Evolutionary conservation across 2,888 invertebrate species (phyloP).

Genomic region (Nephrotoma flavescens): DNA sequence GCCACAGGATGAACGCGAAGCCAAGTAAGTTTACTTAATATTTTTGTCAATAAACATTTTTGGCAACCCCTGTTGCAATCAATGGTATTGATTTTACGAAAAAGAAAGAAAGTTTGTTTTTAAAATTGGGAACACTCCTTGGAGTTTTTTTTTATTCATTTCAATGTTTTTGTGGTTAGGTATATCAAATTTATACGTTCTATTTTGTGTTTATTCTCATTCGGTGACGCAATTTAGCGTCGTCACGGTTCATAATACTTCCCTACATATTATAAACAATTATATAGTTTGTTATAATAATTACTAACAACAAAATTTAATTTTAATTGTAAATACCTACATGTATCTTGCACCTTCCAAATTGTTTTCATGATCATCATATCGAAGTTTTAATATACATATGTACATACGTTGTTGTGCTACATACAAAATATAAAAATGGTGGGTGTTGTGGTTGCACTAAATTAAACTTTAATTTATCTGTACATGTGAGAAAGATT

Average conservation of each 20-base stretch:
- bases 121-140: neutral
- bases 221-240: neutral
- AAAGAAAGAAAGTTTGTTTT: neutral
- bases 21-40: conserved; percentile 37
- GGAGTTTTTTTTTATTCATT: neutral
- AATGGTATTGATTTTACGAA: neutral
- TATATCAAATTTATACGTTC: neutral
- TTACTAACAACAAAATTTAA: neutral
- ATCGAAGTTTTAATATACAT: no score
- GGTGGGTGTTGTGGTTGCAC: neutral
- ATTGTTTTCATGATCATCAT: no score
- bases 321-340: neutral
- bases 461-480: neutral
- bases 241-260: neutral
- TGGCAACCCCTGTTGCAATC: neutral
- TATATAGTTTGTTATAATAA: neutral
- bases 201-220: neutral
- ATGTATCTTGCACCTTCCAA: neutral
- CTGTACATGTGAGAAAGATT: neutral
- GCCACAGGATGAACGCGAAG: conserved; percentile 50
- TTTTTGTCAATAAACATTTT: neutral
- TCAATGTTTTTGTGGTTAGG: neutral
- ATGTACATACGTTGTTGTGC: no score
- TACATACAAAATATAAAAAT: no score
- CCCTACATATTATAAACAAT: neutral